phyloP scores from a whole-genome alignment of 2,797 vertebrate genomes.

The Rhyacichthys aspro region DNA sequence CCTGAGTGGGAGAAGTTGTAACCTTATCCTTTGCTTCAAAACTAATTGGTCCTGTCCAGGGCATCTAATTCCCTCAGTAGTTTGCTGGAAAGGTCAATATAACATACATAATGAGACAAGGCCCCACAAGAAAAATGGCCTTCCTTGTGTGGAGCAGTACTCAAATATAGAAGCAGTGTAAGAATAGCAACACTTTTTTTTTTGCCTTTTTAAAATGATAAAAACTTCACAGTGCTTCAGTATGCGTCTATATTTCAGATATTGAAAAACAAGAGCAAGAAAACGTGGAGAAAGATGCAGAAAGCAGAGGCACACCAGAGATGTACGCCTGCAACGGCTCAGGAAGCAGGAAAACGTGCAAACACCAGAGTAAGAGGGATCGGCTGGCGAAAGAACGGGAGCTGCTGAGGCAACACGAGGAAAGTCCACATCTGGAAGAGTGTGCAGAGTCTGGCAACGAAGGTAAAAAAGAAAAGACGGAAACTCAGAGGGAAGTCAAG shows the following conservation, averaged over 20 bases:
- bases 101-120: constrained; percentile 7
- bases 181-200: constrained; percentile 1
- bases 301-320: constrained; percentile 66
- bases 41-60: neutral
- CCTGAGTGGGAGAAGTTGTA: neutral
- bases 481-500: neutral
- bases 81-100: constrained; percentile 16
- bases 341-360: constrained; percentile 75
- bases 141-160: neutral
- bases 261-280: constrained; percentile 45
- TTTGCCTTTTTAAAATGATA: neutral
- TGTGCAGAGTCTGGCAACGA: constrained; percentile 22
- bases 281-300: constrained; percentile 52
- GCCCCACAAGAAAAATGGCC: neutral
- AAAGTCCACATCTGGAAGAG: constrained; percentile 60
- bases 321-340: constrained; percentile 62
- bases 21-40: constrained; percentile 7
- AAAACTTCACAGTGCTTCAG: neutral
- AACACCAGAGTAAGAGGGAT: constrained; percentile 79
- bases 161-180: constrained; percentile 10
- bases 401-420: constrained; percentile 66
- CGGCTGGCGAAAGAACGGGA: constrained; percentile 74
- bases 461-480: constrained; percentile 32
- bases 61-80: constrained; percentile 3
- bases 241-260: constrained; percentile 22